phyloP scores from a whole-genome alignment of 2,888 invertebrate genomes.

The Drosophila ezoana region DNA sequence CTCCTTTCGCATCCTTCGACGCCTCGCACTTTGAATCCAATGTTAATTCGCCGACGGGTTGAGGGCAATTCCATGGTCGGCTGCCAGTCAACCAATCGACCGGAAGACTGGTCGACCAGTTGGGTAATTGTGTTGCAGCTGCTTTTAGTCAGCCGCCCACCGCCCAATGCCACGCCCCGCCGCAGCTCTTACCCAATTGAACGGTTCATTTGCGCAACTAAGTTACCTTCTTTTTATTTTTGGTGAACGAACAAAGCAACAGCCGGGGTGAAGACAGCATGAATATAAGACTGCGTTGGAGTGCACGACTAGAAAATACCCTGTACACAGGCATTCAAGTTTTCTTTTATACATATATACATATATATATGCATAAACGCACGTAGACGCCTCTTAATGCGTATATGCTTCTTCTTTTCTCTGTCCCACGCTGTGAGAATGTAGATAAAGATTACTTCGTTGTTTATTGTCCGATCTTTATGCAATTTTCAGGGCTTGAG shows the following conservation, averaged over 20 bases:
- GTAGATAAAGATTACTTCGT: too few relatives aligned
- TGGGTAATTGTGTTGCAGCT: slow-evolving; percentile 41
- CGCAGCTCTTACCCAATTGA: slow-evolving; percentile 58
- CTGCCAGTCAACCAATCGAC: slow-evolving; percentile 13
- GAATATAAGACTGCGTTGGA: slow-evolving; percentile 15
- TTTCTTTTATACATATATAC: too few relatives aligned
- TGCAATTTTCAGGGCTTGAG: too few relatives aligned
- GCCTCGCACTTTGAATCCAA: slow-evolving; percentile 3
- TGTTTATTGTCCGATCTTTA: too few relatives aligned
- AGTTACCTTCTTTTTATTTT: slow-evolving; percentile 18
- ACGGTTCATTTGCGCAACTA: slow-evolving; percentile 65
- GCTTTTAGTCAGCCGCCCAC: slow-evolving; percentile 14
- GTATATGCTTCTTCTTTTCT: too few relatives aligned
- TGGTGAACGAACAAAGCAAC: slow-evolving; percentile 31
- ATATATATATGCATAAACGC: too few relatives aligned
- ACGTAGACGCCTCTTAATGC: too few relatives aligned
- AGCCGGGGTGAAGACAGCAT: slow-evolving; percentile 25
- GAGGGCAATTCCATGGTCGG: neutral
- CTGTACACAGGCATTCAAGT: neutral
- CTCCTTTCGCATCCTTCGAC: neutral
- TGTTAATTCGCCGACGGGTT: slow-evolving; percentile 7
- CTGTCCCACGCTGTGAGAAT: too few relatives aligned
- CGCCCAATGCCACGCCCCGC: slow-evolving; percentile 3
- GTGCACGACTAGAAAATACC: neutral
- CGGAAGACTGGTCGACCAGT: slow-evolving; percentile 5